Evolutionary conservation across 2,888 invertebrate genomes (phyloP), one percentile per base, ranked within the genome.

Genomic region (Agrochola lychnidis): DNA sequence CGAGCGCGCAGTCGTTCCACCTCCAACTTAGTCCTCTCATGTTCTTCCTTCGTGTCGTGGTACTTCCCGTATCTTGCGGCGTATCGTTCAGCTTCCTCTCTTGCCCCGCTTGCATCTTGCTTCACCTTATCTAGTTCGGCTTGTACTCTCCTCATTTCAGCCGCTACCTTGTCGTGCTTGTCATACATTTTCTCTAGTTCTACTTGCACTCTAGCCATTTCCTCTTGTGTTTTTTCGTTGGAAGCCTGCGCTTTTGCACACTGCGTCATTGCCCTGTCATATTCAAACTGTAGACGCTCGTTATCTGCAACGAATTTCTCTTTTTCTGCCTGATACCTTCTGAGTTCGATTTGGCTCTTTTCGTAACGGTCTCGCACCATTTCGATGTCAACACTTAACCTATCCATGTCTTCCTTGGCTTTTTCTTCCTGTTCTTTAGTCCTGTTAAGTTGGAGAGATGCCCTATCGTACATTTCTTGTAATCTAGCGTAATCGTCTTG

Each of bases 341-440:
- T 97, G 67, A 98, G 94, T 94, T 99, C 99, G 78, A 98, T 98
- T 93, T 99, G 98, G 22, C 98, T 97, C 94, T 99, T 99, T 90
- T 99, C 99, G 91, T 98, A 98, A 70, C 99, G 97, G 89, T 99
- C 99, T 67, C 99, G 97, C 82, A 98, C 97, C 97, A 99, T 98
- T 93, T 99, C 99, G 45, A 98, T 97, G 89, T 99, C 99, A 72
- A 98, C 97, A 87, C 97, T 96, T 87, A 98, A 92, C 87, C 98
- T 97, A 89, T 98, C 98, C 91, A 98, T 97, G 87, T 98, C 98
- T 91, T 98, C 98, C 90, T 99, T 98, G 48, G 98, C 98, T 92
- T 99, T 99, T 88, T 99, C 99, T 95, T 99, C 99, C 89, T 98
- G 97, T 94, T 99, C 99, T 94, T 99, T 99, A 72, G 98, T 98